A percentile compares a stretch with the other conserved stretches of the same genome.
These are phyloP conservation scores for Megaceryle alcyon DNA, from an alignment of 2,797 vertebrate species.

Conservation along the genomic window DNA sequence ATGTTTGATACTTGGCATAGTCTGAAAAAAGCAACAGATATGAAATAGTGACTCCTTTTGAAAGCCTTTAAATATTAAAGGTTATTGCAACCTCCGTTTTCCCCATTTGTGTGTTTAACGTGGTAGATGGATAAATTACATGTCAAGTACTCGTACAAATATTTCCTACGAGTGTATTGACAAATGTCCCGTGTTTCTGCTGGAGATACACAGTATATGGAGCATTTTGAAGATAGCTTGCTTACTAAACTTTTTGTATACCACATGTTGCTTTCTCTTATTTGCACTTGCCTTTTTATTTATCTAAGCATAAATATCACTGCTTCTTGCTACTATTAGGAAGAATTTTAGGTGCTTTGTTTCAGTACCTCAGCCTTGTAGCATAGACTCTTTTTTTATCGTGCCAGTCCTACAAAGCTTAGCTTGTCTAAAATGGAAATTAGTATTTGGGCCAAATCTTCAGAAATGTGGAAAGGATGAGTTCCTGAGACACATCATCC, in stretches of 20 bases:
- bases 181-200: constrained; percentile 62
- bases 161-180: constrained; percentile 60
- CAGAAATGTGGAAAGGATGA: not conserved
- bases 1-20: not conserved
- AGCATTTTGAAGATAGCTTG: constrained; percentile 53
- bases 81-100: constrained; percentile 47
- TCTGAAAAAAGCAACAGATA: constrained; percentile 40
- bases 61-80: constrained; percentile 70
- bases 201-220: constrained; percentile 34
- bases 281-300: constrained; percentile 56
- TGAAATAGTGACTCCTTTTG: constrained; percentile 22
- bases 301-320: constrained; percentile 61
- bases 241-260: constrained; percentile 30
- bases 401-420: not conserved
- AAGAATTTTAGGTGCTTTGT: not conserved
- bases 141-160: constrained; percentile 44
- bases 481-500: not conserved
- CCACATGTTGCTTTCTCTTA: constrained; percentile 52
- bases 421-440: not conserved
- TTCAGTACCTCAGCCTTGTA: not conserved
- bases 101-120: constrained; percentile 62
- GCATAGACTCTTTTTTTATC: not conserved
- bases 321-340: constrained; percentile 10
- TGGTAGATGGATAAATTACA: constrained; percentile 67
- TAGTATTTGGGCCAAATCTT: not conserved